phyloP scores from a whole-genome alignment of 1,140 invertebrate species.

The Phymorhynchus buccinoides region DNA sequence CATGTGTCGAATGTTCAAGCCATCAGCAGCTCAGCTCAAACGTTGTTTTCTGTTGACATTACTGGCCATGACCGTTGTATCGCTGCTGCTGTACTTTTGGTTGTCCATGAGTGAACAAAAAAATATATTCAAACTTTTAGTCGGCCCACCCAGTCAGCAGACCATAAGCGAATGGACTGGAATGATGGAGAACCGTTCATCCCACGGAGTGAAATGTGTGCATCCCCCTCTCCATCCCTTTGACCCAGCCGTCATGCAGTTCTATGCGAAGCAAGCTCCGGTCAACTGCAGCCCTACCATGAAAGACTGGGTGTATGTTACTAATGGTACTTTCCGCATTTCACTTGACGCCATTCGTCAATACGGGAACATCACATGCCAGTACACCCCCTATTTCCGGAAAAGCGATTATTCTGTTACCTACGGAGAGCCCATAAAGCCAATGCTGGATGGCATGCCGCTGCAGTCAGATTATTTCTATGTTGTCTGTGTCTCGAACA shows the following conservation, averaged over 20 bases:
- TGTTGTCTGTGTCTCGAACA: conserved; percentile 49
- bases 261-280: conserved; percentile 77
- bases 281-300: conserved; percentile 78
- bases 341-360: conserved; percentile 27
- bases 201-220: conserved; percentile 76
- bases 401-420: conserved; percentile 35
- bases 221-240: conserved; percentile 80
- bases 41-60: too few species aligned
- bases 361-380: conserved; percentile 57
- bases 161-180: too few species aligned
- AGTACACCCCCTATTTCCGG: conserved; percentile 48
- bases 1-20: too few species aligned
- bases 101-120: too few species aligned
- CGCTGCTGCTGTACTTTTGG: too few species aligned
- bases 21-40: too few species aligned
- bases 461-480: conserved; percentile 58
- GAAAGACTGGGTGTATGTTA: conserved; percentile 54
- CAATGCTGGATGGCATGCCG: conserved; percentile 51
- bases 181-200: too few species aligned
- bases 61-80: too few species aligned
- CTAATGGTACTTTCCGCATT: conserved; percentile 51
- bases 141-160: too few species aligned
- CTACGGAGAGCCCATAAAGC: conserved; percentile 35
- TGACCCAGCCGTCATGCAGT: conserved; percentile 81
- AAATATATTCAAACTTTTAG: too few species aligned